Evolutionary conservation across 2,888 invertebrate species (phyloP).

Genomic region (Hypolimnas misippus): DNA sequence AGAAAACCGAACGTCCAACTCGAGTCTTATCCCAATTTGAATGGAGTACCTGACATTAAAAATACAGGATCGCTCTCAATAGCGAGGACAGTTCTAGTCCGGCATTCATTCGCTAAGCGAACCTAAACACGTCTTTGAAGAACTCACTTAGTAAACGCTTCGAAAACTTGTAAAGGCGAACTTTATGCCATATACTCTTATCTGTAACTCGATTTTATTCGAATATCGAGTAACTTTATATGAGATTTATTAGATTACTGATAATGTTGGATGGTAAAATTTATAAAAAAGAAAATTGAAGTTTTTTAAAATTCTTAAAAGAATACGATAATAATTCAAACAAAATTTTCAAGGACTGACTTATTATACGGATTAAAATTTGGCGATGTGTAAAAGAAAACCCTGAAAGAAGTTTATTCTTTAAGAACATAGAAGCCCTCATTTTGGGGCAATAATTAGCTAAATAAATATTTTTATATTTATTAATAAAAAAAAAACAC

Average conservation of each 20-base stretch:
- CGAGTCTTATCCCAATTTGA: slow-evolving; percentile 60
- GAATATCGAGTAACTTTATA: slow-evolving; percentile 16
- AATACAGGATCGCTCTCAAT: slow-evolving; percentile 70
- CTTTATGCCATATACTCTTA: slow-evolving; percentile 55
- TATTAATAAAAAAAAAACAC: no score
- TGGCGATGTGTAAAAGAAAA: no score
- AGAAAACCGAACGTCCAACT: slow-evolving; percentile 38
- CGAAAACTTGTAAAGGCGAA: slow-evolving; percentile 60
- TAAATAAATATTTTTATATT: no score
- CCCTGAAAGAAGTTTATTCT: no score
- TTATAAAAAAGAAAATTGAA: not conserved
- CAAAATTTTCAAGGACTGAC: no score
- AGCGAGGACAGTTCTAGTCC: slow-evolving; percentile 59
- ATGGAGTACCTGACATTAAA: slow-evolving; percentile 75
- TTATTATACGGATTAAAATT: no score
- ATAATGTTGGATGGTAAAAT: slow-evolving; percentile 13
- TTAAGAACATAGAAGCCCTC: no score
- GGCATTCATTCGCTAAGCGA: slow-evolving; percentile 75
- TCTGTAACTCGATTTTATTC: slow-evolving; percentile 42
- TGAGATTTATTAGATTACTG: slow-evolving; percentile 1
- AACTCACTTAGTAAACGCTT: slow-evolving; percentile 60
- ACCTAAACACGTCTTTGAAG: slow-evolving; percentile 56
- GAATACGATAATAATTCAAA: not conserved
- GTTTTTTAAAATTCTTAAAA: not conserved
- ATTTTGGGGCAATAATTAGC: no score